Evolutionary conservation across 2,888 invertebrate genomes (phyloP).

Genomic region (Synanthedon tipuliformis): DNA sequence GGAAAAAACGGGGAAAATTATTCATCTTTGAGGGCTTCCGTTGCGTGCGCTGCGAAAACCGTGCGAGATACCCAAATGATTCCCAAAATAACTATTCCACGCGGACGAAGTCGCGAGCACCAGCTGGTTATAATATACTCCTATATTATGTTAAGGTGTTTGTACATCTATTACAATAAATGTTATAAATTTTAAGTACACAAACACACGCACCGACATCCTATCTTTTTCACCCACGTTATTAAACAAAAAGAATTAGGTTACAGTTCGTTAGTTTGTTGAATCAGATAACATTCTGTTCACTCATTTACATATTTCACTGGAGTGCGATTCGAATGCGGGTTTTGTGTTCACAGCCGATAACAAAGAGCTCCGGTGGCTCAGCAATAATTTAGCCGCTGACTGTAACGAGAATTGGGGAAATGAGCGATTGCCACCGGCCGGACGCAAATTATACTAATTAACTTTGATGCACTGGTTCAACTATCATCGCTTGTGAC

Average conservation of each 20-base stretch:
- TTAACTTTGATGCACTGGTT: slow-evolving; percentile 17
- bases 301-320: slow-evolving; percentile 33
- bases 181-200: no score
- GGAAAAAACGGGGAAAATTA: no score
- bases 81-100: no score
- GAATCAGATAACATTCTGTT: slow-evolving; percentile 36
- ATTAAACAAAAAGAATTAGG: slow-evolving; percentile 13
- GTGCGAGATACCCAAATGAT: no score
- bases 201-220: no score
- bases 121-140: no score
- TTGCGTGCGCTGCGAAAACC: no score
- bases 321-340: slow-evolving; percentile 18
- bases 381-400: slow-evolving; percentile 19
- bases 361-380: slow-evolving; percentile 20
- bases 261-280: slow-evolving; percentile 26
- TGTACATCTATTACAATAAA: slow-evolving; percentile 1
- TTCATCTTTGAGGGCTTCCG: no score
- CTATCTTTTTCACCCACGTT: not conserved
- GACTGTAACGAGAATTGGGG: slow-evolving; percentile 19
- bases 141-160: no score
- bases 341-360: slow-evolving; percentile 8
- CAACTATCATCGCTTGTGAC: slow-evolving; percentile 3
- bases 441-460: slow-evolving; percentile 44
- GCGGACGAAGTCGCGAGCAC: no score
- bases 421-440: slow-evolving; percentile 17